phyloP scores from a whole-genome alignment of 2,797 vertebrate genomes.

The Fistularia commersonii region DNA sequence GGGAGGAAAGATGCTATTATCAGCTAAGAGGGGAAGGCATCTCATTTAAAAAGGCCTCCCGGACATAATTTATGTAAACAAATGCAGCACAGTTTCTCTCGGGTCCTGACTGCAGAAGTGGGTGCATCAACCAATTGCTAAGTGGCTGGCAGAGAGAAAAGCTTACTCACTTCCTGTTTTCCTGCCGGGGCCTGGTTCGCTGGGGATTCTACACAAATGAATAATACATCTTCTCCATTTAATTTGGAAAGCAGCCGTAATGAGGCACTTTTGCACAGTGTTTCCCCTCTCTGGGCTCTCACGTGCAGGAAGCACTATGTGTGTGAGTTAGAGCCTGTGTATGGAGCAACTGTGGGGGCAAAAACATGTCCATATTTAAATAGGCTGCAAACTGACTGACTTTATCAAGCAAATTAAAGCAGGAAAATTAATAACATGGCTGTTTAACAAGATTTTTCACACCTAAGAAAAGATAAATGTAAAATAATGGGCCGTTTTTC shows the following conservation, averaged over 20 bases:
- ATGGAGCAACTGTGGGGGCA: slow-evolving; percentile 1
- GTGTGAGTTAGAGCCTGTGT: slow-evolving; percentile 17
- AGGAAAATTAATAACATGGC: neutral
- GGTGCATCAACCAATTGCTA: slow-evolving; percentile 15
- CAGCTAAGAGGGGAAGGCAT: slow-evolving; percentile 3
- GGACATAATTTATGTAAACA: slow-evolving; percentile 20
- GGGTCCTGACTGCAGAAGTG: slow-evolving; percentile 10
- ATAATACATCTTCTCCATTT: slow-evolving; percentile 61
- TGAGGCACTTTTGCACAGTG: slow-evolving; percentile 44
- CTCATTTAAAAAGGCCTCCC: slow-evolving; percentile 12
- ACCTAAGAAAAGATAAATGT: no score
- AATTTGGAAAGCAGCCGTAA: slow-evolving; percentile 58
- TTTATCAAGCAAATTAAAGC: slow-evolving; percentile 26
- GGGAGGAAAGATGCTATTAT: slow-evolving; percentile 5
- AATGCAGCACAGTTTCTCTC: slow-evolving; percentile 4
- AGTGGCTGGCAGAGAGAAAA: slow-evolving; percentile 28
- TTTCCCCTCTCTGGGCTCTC: slow-evolving; percentile 21
- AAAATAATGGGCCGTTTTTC: no score
- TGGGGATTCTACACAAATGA: slow-evolving; percentile 48
- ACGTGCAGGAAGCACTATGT: slow-evolving; percentile 11
- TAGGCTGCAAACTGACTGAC: slow-evolving; percentile 15
- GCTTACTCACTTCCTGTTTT: slow-evolving; percentile 42
- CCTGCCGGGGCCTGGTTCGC: slow-evolving; percentile 30
- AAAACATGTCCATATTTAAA: slow-evolving; percentile 15
- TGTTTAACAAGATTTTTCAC: no score